Base-by-base conservation (phyloP, 2,113 vertebrate genomes). In the Arenaria interpres region DNA sequence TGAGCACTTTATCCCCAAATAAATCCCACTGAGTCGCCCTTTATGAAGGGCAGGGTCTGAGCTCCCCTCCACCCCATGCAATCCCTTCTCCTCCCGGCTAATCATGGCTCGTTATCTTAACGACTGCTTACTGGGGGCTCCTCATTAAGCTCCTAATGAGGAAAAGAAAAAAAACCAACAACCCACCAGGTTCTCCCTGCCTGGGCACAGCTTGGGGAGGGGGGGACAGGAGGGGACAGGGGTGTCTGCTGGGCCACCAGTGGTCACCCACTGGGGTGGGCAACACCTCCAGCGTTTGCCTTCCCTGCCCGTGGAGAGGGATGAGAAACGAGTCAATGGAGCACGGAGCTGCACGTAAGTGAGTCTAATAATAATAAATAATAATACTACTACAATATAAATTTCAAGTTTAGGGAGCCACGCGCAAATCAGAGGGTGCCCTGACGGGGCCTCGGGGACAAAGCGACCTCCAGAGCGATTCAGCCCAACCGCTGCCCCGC, bases 391-490 rank as follows among this genome's bases (percentile, higher is more conserved):
- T 7, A 8, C 3, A 53, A 16, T 6, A 32, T 3, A 14, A 28
- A 23, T 6, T 10, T n/a, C 12, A 25, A 9, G 12, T 3, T 10
- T 4, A 10, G 2, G 2, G 37, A 21, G 18, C 50, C 2, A 4
- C 14, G 3, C 0, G 3, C 32, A 33, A 22, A 25, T 4, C 23
- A 20, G 23, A 6, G 1, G 4, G 0, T 4, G 13, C 30, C 35
- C 60, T 14, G 10, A 1, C 0, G 11, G 25, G 35, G 16, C 11
- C 24, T 48, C 18, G 11, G 2, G 2, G 39, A 23, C 54, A 33
- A 57, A 78, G 5, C 0, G 9, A 43, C 27, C 54, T 60, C 30
- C 39, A 12, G 7, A 86, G 33, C n/a, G 4, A 17, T 10, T 62
- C 59, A 6, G 17, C 41, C 4, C 1, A 14, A 21, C 1, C 37